Evolutionary conservation across 2,113 vertebrate genomes (phyloP), one percentile per base, ranked within the genome.

Genomic region (Fregetta grallaria): DNA sequence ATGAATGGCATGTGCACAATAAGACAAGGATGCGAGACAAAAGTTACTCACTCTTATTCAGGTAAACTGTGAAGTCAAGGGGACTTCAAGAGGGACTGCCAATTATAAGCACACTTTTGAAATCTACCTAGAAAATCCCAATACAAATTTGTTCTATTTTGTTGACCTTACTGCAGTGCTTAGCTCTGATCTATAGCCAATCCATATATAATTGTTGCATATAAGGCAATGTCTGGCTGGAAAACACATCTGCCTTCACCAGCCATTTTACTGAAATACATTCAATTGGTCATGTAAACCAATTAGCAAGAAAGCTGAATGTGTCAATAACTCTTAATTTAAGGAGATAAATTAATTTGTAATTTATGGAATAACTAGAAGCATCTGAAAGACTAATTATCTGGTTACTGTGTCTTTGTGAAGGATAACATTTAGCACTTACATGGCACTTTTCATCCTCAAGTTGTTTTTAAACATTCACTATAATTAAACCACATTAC

Each of bases 391-490:
- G 47, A 50, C 50, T 71, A 92, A 72, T 93, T 76, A 86, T 63
- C 58, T 73, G 49, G 72, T 86, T 71, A 58, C 26, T 19, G 42
- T 73, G 74, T 58, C 92, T 86, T 88, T 88, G 88, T 90, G 78
- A 91, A 93, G 66, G 74, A 58, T 55, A 93, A 88, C 49, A 55
- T 38, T 75, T 40, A 87, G 56, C 77, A 92, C 77, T 87, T 67
- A 40, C 38, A 77, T 2, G 19, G 38, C 38, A 83, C 88, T 93
- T 72, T 47, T 74, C 72, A 84, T 92, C 68, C 79, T 71, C 63
- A 84, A 86, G 82, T 88, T 90, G 74, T 82, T 96, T 95, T 93
- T 80, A 93, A 95, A 83, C 59, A 67, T 84, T 71, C 56, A 40
- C 76, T 86, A 9, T 86, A 96, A 93, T 83, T 81, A 90, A 94